A percentile compares a stretch with the other conserved stretches of the same genome.
These are phyloP conservation scores for Glaucomys volans DNA, from an alignment of 2,113 vertebrate genomes.

Conservation along the genomic window DNA sequence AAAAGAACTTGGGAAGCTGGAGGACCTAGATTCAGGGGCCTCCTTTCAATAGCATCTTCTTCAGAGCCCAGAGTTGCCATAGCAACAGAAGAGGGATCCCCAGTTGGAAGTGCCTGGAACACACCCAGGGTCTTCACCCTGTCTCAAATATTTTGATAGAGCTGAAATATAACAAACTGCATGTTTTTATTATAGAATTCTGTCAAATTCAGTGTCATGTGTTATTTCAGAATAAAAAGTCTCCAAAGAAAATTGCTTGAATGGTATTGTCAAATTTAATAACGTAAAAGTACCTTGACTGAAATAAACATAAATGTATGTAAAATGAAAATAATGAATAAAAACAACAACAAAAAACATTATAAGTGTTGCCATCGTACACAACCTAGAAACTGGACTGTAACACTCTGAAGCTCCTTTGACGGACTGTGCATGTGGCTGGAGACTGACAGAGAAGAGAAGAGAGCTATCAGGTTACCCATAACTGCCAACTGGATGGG, in stretches of 20 bases:
- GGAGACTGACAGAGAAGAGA: background rate
- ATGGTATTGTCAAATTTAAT: background rate
- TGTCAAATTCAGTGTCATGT: background rate
- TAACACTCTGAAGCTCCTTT: background rate
- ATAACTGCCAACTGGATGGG: background rate
- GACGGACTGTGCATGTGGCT: background rate
- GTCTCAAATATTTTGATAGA: conserved; percentile 22
- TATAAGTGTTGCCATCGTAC: background rate
- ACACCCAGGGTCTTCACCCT: background rate
- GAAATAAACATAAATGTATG: background rate
- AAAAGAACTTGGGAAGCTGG: too few species aligned
- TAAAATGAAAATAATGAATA: background rate
- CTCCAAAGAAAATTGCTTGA: background rate
- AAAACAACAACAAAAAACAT: background rate
- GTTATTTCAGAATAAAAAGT: background rate
- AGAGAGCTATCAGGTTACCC: background rate
- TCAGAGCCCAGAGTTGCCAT: too few species aligned
- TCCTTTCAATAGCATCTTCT: too few species aligned
- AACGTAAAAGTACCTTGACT: background rate
- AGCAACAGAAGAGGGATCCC: too few species aligned
- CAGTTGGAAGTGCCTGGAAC: too few species aligned
- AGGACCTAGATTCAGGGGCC: too few species aligned
- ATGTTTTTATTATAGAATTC: conserved; percentile 12
- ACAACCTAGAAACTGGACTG: background rate
- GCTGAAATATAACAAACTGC: background rate